Evolutionary conservation across 2,888 invertebrate genomes (phyloP).

Genomic region (Nowickia ferox): DNA sequence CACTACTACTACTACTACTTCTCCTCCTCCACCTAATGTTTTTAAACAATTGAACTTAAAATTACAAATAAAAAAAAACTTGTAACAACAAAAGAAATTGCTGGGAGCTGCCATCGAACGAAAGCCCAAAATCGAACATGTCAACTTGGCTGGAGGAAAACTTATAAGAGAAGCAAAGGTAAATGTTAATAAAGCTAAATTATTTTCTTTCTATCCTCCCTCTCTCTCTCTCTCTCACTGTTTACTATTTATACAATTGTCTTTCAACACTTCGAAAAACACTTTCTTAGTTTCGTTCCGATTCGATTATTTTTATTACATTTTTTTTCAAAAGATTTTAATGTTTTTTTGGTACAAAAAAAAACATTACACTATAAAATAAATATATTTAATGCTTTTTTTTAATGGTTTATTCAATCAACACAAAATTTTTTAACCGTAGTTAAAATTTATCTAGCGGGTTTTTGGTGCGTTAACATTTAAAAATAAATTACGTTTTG

Average conservation of each 20-base stretch:
- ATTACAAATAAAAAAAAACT: slow-evolving; percentile 73
- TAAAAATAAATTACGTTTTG: slow-evolving; percentile 20
- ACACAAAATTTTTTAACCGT: slow-evolving; percentile 67
- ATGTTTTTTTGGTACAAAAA: slow-evolving; percentile 47
- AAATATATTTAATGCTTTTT: slow-evolving; percentile 81
- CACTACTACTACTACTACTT: slow-evolving; percentile 53
- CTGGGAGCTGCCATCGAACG: slow-evolving; percentile 96
- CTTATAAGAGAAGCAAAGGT: slow-evolving; percentile 99
- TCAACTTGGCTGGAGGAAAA: slow-evolving; percentile 97
- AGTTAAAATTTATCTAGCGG: slow-evolving; percentile 28
- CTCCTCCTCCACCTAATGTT: slow-evolving; percentile 58
- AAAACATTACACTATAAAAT: slow-evolving; percentile 49
- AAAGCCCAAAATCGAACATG: slow-evolving; percentile 96
- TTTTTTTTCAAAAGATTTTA: slow-evolving; percentile 27
- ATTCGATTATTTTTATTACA: neutral
- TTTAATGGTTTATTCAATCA: slow-evolving; percentile 62
- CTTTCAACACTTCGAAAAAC: slow-evolving; percentile 25
- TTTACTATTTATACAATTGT: slow-evolving; percentile 12
- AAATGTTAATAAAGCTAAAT: slow-evolving; percentile 78
- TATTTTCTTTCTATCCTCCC: slow-evolving; percentile 17
- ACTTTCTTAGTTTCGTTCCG: neutral
- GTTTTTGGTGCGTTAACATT: slow-evolving; percentile 58
- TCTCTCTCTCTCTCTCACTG: slow-evolving; percentile 12
- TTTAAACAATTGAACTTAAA: slow-evolving; percentile 46
- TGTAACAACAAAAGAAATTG: slow-evolving; percentile 87